Percentiles rank a stretch among this genome's conserved stretches.
phyloP scores from a whole-genome alignment of 1,140 invertebrate genomes.

The Popillia japonica region DNA sequence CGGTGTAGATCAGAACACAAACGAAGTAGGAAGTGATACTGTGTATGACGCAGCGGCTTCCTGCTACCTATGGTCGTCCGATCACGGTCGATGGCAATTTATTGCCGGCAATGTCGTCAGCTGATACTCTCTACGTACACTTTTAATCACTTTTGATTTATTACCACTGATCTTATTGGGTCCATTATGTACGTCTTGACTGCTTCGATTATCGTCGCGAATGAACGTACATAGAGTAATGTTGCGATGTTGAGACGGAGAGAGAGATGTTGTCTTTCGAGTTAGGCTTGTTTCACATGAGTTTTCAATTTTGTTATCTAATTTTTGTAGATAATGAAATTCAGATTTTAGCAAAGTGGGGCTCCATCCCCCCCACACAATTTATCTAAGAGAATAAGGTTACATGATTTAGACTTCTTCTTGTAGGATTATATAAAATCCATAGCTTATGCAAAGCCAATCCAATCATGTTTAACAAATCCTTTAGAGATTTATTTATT shows the following conservation, averaged over 20 bases:
- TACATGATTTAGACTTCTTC: too few species aligned
- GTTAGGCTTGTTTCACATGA: not conserved
- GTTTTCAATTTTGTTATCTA: too few species aligned
- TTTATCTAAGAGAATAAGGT: too few species aligned
- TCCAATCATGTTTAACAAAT: too few species aligned
- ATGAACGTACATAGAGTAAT: not conserved
- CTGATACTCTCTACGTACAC: constrained; percentile 22
- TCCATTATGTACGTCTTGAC: constrained; percentile 22
- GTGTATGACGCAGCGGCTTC: not conserved
- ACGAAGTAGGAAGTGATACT: constrained; percentile 21
- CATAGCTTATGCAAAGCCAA: too few species aligned
- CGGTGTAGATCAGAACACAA: constrained; percentile 7
- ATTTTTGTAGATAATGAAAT: too few species aligned
- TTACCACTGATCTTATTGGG: constrained; percentile 14
- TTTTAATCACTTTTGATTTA: constrained; percentile 35
- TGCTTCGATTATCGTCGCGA: constrained; percentile 24
- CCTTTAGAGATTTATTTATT: too few species aligned
- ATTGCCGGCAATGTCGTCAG: constrained; percentile 26
- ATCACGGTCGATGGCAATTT: constrained; percentile 24
- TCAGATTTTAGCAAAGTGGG: too few species aligned
- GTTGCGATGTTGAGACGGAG: not conserved
- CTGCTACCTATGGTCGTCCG: constrained; percentile 7
- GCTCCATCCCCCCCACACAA: too few species aligned
- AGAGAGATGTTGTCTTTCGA: not conserved
- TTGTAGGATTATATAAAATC: too few species aligned